phyloP scores from a whole-genome alignment of 2,113 vertebrate genomes.

The Psittacara wagleri region DNA sequence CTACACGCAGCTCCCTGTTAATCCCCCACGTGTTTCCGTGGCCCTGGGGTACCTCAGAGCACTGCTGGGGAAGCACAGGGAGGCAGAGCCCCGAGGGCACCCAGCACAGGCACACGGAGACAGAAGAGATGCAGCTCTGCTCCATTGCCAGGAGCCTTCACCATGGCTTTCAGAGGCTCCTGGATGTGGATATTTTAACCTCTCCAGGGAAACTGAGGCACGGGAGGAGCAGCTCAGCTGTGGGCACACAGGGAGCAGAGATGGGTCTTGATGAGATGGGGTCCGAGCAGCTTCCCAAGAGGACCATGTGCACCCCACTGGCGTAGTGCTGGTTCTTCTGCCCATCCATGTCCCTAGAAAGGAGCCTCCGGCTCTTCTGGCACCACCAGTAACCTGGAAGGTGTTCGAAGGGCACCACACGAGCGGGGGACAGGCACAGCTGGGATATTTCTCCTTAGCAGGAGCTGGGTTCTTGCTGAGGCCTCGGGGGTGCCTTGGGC shows the following conservation, averaged over 20 bases:
- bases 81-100: not conserved
- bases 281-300: not conserved
- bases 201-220: not conserved
- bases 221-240: accelerated
- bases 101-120: not conserved
- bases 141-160: not conserved
- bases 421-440: accelerated
- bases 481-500: accelerated
- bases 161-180: not conserved
- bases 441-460: not conserved
- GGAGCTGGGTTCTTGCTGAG: not conserved
- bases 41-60: not conserved
- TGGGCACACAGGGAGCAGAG: accelerated
- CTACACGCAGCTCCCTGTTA: not conserved
- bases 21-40: accelerated
- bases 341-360: not conserved
- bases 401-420: accelerated
- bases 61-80: accelerated
- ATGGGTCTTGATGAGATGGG: not conserved
- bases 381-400: not conserved
- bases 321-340: accelerated
- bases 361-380: not conserved
- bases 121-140: not conserved
- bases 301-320: not conserved
- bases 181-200: not conserved